Evolutionary conservation across 2,888 invertebrate species (phyloP).

Genomic region (Entomobrya proxima): DNA sequence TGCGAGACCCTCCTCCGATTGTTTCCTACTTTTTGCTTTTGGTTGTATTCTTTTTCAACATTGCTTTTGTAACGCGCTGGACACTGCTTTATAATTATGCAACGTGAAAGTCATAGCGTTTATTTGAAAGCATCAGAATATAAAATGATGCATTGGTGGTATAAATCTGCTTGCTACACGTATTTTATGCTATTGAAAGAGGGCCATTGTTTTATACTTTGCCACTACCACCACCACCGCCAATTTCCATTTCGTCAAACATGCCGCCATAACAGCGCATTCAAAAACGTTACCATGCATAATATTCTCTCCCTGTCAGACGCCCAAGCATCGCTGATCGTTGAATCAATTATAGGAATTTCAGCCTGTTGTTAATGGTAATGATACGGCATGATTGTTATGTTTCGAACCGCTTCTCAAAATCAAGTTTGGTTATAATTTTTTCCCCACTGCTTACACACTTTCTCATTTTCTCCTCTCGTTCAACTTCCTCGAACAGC

Average conservation of each 20-base stretch:
- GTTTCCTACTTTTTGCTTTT: conserved; percentile 17
- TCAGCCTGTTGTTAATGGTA: conserved; percentile 61
- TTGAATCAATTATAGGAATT: conserved; percentile 67
- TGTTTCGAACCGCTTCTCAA: conserved; percentile 41
- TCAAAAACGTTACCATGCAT: neutral
- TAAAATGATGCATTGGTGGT: neutral
- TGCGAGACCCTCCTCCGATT: conserved; percentile 34
- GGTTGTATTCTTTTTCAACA: conserved; percentile 57
- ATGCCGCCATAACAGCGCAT: neutral
- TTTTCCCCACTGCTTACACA: conserved; percentile 64
- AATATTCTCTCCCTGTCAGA: neutral
- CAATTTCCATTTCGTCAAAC: neutral
- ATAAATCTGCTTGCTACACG: neutral
- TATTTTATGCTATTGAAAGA: neutral
- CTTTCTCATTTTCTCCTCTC: conserved; percentile 15
- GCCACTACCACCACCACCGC: too few species aligned
- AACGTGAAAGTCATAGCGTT: neutral
- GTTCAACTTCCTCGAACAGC: neutral
- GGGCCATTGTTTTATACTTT: neutral
- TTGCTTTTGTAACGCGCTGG: neutral
- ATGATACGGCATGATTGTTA: conserved; percentile 69
- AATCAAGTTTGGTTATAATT: conserved; percentile 57
- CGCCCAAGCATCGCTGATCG: conserved; percentile 34
- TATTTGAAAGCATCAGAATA: conserved; percentile 2
- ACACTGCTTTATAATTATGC: neutral